Percentiles rank a stretch among this genome's conserved stretches.
These are phyloP conservation scores for Phyllopteryx taeniolatus DNA, from an alignment of 2,113 vertebrate species.

Conservation along the genomic window DNA sequence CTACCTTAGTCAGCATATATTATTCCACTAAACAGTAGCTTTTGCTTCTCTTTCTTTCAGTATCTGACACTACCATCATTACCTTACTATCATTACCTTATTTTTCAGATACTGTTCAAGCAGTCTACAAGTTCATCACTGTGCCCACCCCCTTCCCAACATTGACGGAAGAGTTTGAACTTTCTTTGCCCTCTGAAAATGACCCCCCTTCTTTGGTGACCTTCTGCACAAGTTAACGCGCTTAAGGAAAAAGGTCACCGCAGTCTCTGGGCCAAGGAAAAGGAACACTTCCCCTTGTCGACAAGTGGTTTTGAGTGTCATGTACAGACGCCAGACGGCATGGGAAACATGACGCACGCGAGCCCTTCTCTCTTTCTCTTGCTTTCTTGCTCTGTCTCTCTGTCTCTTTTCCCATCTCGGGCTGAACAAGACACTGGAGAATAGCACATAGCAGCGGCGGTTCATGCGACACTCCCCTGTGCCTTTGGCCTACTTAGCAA, in stretches of 20 bases:
- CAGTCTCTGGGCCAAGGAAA: conserved; percentile 18
- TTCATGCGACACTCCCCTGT: conserved; percentile 55
- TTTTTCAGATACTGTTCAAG: too few relatives aligned
- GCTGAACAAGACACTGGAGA: conserved; percentile 50
- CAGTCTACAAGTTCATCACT: too few relatives aligned
- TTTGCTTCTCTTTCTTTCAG: too few relatives aligned
- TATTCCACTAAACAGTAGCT: too few relatives aligned
- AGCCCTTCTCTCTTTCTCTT: neutral
- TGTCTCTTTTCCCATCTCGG: conserved; percentile 35
- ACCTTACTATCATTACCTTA: too few relatives aligned
- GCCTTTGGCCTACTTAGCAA: conserved; percentile 57
- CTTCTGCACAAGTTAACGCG: conserved; percentile 19
- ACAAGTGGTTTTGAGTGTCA: conserved; percentile 45
- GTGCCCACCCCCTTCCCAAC: neutral
- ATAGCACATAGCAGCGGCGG: conserved; percentile 41
- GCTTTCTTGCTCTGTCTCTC: conserved; percentile 1
- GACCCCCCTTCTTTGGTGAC: neutral
- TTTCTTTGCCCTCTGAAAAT: conserved; percentile 25
- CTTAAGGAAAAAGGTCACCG: conserved; percentile 26
- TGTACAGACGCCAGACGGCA: conserved; percentile 30
- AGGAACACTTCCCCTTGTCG: conserved; percentile 36
- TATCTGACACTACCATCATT: too few relatives aligned
- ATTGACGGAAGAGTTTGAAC: conserved; percentile 34
- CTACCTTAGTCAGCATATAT: too few relatives aligned
- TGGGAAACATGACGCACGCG: conserved; percentile 38